Evolutionary conservation across 2,113 vertebrate genomes (phyloP).

Genomic region (Tetraodon nigroviridis): DNA sequence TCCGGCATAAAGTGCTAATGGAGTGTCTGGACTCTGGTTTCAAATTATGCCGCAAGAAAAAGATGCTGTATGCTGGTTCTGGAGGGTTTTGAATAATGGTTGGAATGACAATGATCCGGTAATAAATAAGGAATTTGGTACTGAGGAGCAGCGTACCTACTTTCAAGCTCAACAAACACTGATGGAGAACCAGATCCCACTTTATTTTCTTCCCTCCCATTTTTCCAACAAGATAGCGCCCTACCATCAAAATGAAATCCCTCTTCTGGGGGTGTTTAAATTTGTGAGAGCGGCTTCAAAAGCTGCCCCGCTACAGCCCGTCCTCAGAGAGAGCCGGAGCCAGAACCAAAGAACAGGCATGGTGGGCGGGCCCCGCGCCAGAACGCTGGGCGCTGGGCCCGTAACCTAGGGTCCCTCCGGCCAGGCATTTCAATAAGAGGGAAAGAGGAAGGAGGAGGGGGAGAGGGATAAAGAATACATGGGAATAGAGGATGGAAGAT

Average conservation of each 20-base stretch:
- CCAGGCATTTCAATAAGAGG: conserved; percentile 34
- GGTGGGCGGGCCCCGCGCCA: conserved; percentile 47
- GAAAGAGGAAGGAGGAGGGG: background rate
- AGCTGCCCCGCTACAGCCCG: conserved; percentile 31
- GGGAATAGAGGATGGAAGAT: background rate
- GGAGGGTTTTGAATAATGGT: too few species aligned
- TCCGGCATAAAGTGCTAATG: too few species aligned
- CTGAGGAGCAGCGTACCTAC: too few species aligned
- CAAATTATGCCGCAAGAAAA: too few species aligned
- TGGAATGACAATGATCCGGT: too few species aligned
- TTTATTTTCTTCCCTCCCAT: background rate
- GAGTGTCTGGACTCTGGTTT: too few species aligned
- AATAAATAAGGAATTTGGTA: too few species aligned
- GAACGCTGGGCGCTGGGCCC: conserved; percentile 47
- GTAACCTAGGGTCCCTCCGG: conserved; percentile 38
- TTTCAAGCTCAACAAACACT: conserved; percentile 4
- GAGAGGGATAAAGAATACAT: background rate
- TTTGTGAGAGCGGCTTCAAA: conserved; percentile 22
- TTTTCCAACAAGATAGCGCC: conserved; percentile 8
- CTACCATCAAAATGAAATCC: conserved; percentile 3
- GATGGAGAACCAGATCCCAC: background rate
- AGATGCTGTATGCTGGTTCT: too few species aligned
- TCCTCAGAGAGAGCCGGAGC: conserved; percentile 40
- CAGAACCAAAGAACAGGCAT: conserved; percentile 45
- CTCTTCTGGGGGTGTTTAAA: conserved; percentile 5